Conservation (phyloP, 2,797 vertebrate genomes). For the Hypotaenidia okinawae region DNA sequence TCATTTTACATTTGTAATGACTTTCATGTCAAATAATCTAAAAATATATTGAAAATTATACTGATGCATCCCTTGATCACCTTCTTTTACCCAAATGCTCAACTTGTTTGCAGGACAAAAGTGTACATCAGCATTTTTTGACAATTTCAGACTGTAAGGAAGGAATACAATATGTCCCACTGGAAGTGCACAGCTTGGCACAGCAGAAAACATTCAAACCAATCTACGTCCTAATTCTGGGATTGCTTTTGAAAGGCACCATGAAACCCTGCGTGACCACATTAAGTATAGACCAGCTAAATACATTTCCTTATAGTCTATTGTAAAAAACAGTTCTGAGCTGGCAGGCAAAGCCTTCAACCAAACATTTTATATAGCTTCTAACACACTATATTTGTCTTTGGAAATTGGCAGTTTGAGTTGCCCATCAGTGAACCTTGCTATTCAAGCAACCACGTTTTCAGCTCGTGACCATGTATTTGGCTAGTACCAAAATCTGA, state of each 20-base stretch:
- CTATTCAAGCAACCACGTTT: conserved; percentile 51
- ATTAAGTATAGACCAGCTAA: conserved; percentile 15
- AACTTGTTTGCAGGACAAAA: not conserved
- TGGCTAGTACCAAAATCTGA: not conserved
- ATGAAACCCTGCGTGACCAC: conserved; percentile 12
- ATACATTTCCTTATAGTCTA: conserved; percentile 13
- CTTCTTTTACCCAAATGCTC: not conserved
- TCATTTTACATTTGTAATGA: not conserved
- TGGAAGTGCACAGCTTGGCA: not conserved
- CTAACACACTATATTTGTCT: conserved; percentile 45
- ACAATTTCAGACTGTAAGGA: not conserved
- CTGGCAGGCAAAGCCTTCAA: conserved; percentile 14
- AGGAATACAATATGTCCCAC: not conserved
- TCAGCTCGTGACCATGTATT: not conserved
- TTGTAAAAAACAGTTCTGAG: conserved; percentile 40
- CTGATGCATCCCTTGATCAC: not conserved
- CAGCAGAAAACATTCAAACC: not conserved
- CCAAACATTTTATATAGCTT: conserved; percentile 45
- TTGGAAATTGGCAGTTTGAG: conserved; percentile 37
- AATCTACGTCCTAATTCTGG: not conserved
- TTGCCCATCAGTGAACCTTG: conserved; percentile 19
- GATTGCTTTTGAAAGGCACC: not conserved
- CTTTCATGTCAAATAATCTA: not conserved
- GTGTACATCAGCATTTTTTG: not conserved
- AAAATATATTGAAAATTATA: not conserved